Percentiles rank a stretch among this genome's conserved stretches.
phyloP scores from a whole-genome alignment of 2,113 vertebrate genomes.

The Glaucomys volans region DNA sequence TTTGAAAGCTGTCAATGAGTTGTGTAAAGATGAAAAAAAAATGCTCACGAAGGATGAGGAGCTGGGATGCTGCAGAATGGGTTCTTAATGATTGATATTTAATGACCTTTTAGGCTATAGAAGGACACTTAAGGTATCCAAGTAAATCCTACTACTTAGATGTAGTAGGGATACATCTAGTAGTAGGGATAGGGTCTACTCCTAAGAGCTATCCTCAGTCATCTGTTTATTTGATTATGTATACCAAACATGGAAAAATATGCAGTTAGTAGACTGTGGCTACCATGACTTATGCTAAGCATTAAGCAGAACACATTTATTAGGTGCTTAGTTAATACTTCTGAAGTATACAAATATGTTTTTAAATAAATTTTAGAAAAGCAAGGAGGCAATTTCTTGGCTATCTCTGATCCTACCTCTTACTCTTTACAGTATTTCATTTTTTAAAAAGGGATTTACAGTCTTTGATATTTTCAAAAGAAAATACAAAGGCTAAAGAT shows the following conservation, averaged over 20 bases:
- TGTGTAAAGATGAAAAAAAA: not conserved
- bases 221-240: not conserved
- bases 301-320: constrained; percentile 36
- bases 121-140: not conserved
- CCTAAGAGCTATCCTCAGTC: not conserved
- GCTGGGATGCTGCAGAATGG: not conserved
- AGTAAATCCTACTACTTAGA: too few species aligned
- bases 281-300: not conserved
- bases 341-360: not conserved
- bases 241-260: not conserved
- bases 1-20: constrained; percentile 43
- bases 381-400: not conserved
- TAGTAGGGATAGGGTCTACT: not conserved
- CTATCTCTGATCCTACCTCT: not conserved
- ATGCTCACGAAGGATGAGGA: not conserved
- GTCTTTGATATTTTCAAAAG: constrained; percentile 10
- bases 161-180: too few species aligned
- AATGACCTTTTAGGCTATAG: not conserved
- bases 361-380: constrained; percentile 61
- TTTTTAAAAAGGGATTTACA: constrained; percentile 41
- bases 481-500: constrained; percentile 13
- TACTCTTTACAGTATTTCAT: constrained; percentile 30
- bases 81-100: not conserved
- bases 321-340: constrained; percentile 14
- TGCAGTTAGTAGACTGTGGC: not conserved